A percentile compares a stretch with the other conserved stretches of the same genome.
These are phyloP conservation scores for Brachionus manjavacas DNA, from an alignment of 1,140 invertebrate genomes.

Conservation along the genomic window DNA sequence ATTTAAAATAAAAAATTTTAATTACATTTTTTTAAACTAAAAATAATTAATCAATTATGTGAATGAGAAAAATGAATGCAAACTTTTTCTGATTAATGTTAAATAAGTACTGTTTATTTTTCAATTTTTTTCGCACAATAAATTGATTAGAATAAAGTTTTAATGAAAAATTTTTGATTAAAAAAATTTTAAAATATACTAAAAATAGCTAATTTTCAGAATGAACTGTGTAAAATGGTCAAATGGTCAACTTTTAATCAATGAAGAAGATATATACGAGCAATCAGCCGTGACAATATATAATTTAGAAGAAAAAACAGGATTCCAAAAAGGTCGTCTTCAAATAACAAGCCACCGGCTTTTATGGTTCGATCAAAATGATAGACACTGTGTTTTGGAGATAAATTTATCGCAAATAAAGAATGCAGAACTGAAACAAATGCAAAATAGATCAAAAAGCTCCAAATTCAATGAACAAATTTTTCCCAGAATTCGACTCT, in stretches of 20 bases:
- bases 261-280: neutral
- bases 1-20: too few relatives aligned
- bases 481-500: neutral
- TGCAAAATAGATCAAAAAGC: neutral
- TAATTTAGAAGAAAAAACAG: constrained; percentile 15
- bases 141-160: neutral
- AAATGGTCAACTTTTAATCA: neutral
- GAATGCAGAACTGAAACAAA: constrained; percentile 6
- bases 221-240: constrained; percentile 33
- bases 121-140: too few relatives aligned
- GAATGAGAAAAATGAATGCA: too few relatives aligned
- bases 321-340: constrained; percentile 8
- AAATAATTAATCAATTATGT: too few relatives aligned
- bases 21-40: too few relatives aligned
- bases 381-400: neutral
- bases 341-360: constrained; percentile 25
- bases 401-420: neutral
- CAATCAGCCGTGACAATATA: neutral
- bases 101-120: too few relatives aligned
- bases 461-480: neutral
- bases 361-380: constrained; percentile 27
- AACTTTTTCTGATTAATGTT: too few relatives aligned
- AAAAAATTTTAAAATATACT: neutral
- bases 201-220: neutral
- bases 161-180: neutral